Evolutionary conservation across 2,113 vertebrate genomes (phyloP).

Genomic region (Grus americana): DNA sequence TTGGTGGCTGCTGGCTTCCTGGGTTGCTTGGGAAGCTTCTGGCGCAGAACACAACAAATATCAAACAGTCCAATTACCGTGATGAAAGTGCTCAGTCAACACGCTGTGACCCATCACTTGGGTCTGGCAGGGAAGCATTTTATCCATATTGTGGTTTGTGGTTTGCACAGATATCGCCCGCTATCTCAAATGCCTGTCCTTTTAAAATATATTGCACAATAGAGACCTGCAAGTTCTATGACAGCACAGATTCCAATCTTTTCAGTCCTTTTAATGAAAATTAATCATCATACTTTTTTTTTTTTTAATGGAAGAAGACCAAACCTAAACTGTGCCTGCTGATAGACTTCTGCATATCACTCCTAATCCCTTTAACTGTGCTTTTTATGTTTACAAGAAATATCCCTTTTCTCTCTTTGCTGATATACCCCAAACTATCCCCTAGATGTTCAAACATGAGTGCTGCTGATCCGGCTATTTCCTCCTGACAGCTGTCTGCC

Average conservation of each 20-base stretch:
- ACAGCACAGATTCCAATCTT: neutral
- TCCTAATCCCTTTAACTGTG: neutral
- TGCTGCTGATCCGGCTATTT: neutral
- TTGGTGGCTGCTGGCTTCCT: neutral
- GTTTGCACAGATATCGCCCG: neutral
- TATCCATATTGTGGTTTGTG: neutral
- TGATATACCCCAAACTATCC: neutral
- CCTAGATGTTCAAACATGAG: neutral
- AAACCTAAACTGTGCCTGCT: neutral
- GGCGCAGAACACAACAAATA: neutral
- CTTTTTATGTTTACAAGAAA: neutral
- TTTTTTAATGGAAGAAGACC: neutral
- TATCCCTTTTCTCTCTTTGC: neutral
- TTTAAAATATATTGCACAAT: neutral
- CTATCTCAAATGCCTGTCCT: neutral
- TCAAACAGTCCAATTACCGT: neutral
- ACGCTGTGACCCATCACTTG: neutral
- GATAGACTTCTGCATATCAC: neutral
- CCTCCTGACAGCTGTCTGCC: neutral
- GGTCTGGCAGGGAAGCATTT: neutral
- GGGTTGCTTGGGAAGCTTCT: neutral
- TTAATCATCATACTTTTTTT: neutral
- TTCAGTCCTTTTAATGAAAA: slow-evolving; percentile 43
- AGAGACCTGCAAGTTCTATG: neutral
- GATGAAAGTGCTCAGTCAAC: neutral